These are phyloP conservation scores for Xiphophorus birchmanni DNA, from an alignment of 2,797 vertebrate species.

Conservation along the genomic window DNA sequence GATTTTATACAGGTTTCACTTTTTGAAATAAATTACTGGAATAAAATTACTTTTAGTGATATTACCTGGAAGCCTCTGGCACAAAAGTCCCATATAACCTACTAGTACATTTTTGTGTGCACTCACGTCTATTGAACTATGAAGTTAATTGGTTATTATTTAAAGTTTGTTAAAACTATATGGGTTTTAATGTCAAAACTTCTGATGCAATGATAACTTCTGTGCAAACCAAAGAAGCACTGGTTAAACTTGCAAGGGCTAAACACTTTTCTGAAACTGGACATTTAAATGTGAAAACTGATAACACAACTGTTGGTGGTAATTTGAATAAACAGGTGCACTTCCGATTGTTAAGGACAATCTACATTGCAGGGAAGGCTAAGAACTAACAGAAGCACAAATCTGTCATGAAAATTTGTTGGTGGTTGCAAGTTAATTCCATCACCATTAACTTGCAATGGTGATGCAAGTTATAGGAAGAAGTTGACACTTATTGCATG, in stretches of 20 bases:
- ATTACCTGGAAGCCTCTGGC: neutral
- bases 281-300: neutral
- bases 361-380: neutral
- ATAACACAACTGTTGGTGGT: neutral
- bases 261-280: neutral
- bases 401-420: neutral
- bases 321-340: neutral
- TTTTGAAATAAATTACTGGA: neutral
- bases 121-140: neutral
- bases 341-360: neutral
- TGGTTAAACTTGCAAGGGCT: neutral
- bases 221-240: neutral
- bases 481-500: neutral
- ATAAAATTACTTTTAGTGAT: neutral
- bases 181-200: neutral
- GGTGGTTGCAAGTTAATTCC: neutral
- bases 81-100: neutral
- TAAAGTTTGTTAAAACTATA: neutral
- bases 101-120: neutral
- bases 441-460: neutral
- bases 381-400: neutral
- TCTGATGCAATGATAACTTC: neutral
- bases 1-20: neutral
- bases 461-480: neutral
- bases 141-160: neutral